phyloP scores from a whole-genome alignment of 1,140 invertebrate genomes.

The Spodoptera frugiperda region DNA sequence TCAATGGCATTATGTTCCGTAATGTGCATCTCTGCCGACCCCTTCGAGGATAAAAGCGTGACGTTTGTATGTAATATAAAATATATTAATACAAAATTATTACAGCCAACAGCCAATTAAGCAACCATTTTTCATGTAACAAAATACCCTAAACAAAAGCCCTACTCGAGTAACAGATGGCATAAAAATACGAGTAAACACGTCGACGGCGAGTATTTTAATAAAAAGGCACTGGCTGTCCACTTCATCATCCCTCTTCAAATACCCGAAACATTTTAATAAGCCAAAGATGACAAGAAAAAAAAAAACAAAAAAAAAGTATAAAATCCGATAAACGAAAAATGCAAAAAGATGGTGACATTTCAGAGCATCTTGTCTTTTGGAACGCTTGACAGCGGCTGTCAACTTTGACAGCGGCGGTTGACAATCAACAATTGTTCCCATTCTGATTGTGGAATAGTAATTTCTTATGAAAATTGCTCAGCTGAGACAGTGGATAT shows the following conservation, averaged over 20 bases:
- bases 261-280: conserved; percentile 17
- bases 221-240: conserved; percentile 8
- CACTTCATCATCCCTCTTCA: conserved; percentile 25
- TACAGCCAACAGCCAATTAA: too few relatives aligned
- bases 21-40: too few relatives aligned
- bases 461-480: conserved; percentile 44
- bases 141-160: not conserved
- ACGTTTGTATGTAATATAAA: too few relatives aligned
- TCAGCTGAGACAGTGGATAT: conserved; percentile 21
- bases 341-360: conserved; percentile 20
- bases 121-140: not conserved
- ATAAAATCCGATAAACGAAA: conserved; percentile 24
- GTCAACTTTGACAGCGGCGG: conserved; percentile 23
- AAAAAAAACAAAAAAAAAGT: not conserved
- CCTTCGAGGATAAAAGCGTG: too few relatives aligned
- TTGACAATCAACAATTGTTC: conserved; percentile 30
- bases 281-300: conserved; percentile 2
- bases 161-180: not conserved
- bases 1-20: too few relatives aligned
- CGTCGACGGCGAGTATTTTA: conserved; percentile 5
- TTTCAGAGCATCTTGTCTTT: conserved; percentile 30
- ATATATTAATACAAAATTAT: too few relatives aligned
- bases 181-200: not conserved
- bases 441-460: conserved; percentile 39
- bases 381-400: conserved; percentile 10